A percentile compares a stretch with the other conserved stretches of the same genome.
These are phyloP conservation scores for Zygothrica quintamaculata DNA, from an alignment of 2,888 invertebrate genomes.

Conservation along the genomic window DNA sequence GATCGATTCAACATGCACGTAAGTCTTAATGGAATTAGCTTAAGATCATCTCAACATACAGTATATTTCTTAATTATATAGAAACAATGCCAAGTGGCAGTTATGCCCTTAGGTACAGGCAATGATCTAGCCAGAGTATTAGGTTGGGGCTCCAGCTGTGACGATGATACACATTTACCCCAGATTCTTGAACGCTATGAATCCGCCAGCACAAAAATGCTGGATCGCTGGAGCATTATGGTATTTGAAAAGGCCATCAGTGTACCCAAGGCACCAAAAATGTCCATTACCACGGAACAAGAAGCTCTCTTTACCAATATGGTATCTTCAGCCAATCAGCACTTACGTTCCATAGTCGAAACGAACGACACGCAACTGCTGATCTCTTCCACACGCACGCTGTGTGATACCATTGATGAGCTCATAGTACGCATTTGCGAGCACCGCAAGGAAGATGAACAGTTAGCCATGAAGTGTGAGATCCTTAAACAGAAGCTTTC, in stretches of 20 bases:
- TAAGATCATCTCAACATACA: neutral
- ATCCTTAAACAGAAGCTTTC: slow-evolving; percentile 90
- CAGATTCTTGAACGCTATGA: slow-evolving; percentile 97
- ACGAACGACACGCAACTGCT: slow-evolving; percentile 91
- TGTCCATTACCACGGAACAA: slow-evolving; percentile 85
- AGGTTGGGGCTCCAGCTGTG: slow-evolving; percentile 98
- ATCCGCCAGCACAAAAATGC: slow-evolving; percentile 98
- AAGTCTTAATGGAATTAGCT: slow-evolving; percentile 86
- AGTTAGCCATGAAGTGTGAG: slow-evolving; percentile 88
- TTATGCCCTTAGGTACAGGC: slow-evolving; percentile 97
- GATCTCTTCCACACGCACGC: slow-evolving; percentile 89
- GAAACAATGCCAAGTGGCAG: slow-evolving; percentile 97
- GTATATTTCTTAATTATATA: slow-evolving; percentile 73
- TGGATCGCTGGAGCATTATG: slow-evolving; percentile 99
- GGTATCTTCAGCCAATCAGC: slow-evolving; percentile 91
- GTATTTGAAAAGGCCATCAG: slow-evolving; percentile 92
- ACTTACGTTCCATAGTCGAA: slow-evolving; percentile 94
- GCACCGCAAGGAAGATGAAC: slow-evolving; percentile 87
- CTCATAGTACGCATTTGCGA: slow-evolving; percentile 88
- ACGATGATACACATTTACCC: slow-evolving; percentile 96
- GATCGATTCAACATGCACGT: slow-evolving; percentile 98
- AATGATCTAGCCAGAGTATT: slow-evolving; percentile 97
- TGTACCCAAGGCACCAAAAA: slow-evolving; percentile 85
- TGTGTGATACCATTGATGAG: slow-evolving; percentile 92
- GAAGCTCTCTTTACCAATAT: slow-evolving; percentile 87